Percentiles rank a stretch among this genome's conserved stretches.
These are phyloP conservation scores for Taurulus bubalis DNA, from an alignment of 2,113 vertebrate genomes.

Conservation along the genomic window DNA sequence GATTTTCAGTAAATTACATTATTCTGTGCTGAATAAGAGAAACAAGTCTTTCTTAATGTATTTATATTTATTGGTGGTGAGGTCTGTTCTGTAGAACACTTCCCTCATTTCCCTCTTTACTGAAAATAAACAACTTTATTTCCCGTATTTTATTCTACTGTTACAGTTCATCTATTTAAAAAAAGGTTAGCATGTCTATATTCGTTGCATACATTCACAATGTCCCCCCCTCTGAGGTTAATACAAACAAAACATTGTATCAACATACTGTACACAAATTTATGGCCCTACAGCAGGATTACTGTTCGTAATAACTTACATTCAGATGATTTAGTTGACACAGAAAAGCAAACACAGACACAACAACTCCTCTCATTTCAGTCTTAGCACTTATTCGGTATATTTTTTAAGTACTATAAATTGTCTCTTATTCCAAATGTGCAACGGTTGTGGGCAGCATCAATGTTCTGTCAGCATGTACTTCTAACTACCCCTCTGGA, in stretches of 20 bases:
- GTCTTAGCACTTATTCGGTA: conserved; percentile 24
- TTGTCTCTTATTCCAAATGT: conserved; percentile 4
- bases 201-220: conserved; percentile 76
- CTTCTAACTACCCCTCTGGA: conserved; percentile 6
- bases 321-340: conserved; percentile 85
- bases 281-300: conserved; percentile 74
- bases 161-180: conserved; percentile 33
- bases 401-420: conserved; percentile 38
- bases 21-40: background rate
- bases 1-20: background rate
- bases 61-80: conserved; percentile 73
- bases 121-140: conserved; percentile 48
- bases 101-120: conserved; percentile 59
- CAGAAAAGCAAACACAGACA: conserved; percentile 62
- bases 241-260: conserved; percentile 71
- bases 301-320: conserved; percentile 85
- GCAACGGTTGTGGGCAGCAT: background rate
- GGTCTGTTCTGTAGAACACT: conserved; percentile 69
- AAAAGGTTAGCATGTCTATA: conserved; percentile 62
- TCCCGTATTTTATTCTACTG: conserved; percentile 34
- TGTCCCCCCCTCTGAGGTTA: conserved; percentile 51
- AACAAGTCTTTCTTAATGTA: conserved; percentile 2
- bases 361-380: conserved; percentile 52
- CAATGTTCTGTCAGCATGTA: background rate
- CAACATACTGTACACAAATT: conserved; percentile 69